phyloP scores from a whole-genome alignment of 2,888 invertebrate genomes.

The Tinea trinotella region DNA sequence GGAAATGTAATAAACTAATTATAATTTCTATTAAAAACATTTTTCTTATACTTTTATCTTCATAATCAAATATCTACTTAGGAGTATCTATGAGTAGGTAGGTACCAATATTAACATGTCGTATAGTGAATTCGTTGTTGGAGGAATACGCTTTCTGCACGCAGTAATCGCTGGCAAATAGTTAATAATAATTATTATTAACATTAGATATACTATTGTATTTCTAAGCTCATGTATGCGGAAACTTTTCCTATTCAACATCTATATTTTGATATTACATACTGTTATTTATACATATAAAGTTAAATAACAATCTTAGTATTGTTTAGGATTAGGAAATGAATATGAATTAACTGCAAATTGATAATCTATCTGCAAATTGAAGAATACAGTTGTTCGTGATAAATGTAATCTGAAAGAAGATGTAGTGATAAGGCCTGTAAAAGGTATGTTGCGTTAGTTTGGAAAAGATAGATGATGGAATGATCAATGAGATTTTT shows the following conservation, averaged over 20 bases:
- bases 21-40: not conserved
- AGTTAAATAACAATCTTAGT: no score
- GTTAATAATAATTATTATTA: constrained; percentile 1
- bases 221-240: constrained; percentile 1
- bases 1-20: not conserved
- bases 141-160: constrained; percentile 67
- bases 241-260: not conserved
- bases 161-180: constrained; percentile 38
- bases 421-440: no score
- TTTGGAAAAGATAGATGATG: no score
- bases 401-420: no score
- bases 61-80: not conserved
- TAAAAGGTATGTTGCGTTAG: no score
- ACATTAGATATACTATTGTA: not conserved
- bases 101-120: constrained; percentile 25
- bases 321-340: no score
- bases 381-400: no score
- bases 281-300: no score
- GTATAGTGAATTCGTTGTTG: constrained; percentile 53
- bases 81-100: not conserved
- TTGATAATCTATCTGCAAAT: no score
- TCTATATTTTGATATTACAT: not conserved
- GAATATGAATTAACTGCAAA: no score
- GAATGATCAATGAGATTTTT: no score
- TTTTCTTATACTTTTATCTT: not conserved